Base-by-base conservation (phyloP, 2,888 invertebrate species). In the Melanophora roralis region DNA sequence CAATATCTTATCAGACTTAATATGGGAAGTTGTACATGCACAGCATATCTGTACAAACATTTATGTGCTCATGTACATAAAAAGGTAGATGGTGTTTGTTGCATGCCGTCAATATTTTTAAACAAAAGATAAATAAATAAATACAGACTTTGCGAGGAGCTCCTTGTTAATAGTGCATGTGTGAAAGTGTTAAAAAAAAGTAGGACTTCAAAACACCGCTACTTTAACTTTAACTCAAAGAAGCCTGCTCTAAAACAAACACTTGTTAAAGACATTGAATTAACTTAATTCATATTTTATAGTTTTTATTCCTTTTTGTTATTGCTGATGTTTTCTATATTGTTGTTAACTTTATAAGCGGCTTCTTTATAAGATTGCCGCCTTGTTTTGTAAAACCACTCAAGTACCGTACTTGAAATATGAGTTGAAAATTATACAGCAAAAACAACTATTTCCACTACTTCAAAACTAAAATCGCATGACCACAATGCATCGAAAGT, bases 51-150 rank as follows among this genome's bases (percentile, higher is more conserved):
- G 6, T 6, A 32, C 45, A 19, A 21, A 38, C 47, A 19, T 19
- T n/a, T 11, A 23, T 14, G 38, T n/a, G 57, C 11, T 11, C 6
- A 16, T n/a, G 53, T 64, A 49, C 6, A 32, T 40, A 59, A 16
- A 59, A 59, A 40, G 40, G 11, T 27, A 59, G 59, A 12, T 67
- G 53, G 43, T 60, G 49, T 27, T 49, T 69, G 69, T 76, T 69
- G 69, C 76, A 64, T 72, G 72, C 67, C 59, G 78, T 62, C 62
- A 62, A 62, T 73, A 68, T 73, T 47, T n/a, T 67, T 65, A 78
- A 67, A 74, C n/a, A 69, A 65, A 57, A 36, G 19, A 23, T 5
- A 62, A 14, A n/a, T 38, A 6, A 14, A 40, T 6, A 34, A 59
- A 40, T 40, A 40, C 49, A 51, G 12, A 21, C 49, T 36, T 0